Conservation (phyloP, 1,140 invertebrate species). For the Thalassaphorura encarpata region DNA sequence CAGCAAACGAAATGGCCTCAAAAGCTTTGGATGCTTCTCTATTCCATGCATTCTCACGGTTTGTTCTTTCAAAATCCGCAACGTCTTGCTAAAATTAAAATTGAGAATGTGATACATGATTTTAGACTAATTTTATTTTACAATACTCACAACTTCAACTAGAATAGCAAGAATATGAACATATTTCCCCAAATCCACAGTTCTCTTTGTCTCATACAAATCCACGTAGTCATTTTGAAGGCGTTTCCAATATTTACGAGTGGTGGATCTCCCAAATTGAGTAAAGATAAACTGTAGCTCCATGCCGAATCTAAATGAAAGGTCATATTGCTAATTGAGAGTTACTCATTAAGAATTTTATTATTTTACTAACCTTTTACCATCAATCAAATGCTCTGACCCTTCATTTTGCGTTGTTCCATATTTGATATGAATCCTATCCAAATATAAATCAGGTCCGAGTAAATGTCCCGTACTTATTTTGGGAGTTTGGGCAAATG, state of each 20-base stretch:
- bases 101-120: background rate
- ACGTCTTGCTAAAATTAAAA: background rate
- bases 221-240: background rate
- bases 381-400: conserved; percentile 2
- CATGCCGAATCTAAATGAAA: conserved; percentile 3
- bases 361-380: background rate
- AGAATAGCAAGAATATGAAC: conserved; percentile 3
- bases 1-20: background rate
- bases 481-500: too few species aligned
- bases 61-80: background rate
- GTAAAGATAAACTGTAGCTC: conserved; percentile 14
- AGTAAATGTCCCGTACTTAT: too few species aligned
- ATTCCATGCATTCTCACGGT: background rate
- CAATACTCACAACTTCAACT: background rate
- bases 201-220: background rate
- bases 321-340: background rate
- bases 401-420: background rate
- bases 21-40: background rate
- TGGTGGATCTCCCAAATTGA: background rate
- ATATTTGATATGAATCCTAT: conserved; percentile 5
- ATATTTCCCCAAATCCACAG: background rate
- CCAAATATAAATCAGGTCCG: conserved; percentile 7
- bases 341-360: background rate
- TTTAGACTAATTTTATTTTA: background rate
- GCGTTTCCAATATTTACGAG: background rate